A percentile compares a stretch with the other conserved stretches of the same genome.
Conservation (phyloP, 2,797 vertebrate genomes). For the Xenops minutus region DNA sequence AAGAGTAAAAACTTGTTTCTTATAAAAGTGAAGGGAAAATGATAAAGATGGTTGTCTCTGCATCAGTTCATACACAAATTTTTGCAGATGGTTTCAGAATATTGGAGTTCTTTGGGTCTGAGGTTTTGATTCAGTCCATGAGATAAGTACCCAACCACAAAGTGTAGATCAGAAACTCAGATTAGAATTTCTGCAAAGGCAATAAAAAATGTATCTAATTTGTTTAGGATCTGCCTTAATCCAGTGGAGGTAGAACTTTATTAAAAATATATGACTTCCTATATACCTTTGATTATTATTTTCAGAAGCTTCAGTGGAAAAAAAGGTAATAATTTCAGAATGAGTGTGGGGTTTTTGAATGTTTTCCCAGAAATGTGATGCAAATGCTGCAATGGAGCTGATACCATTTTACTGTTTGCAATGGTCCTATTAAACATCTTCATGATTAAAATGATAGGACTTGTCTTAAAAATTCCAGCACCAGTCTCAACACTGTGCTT, state of each 20-base stretch:
- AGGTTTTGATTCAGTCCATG: background rate
- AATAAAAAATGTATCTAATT: background rate
- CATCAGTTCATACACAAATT: background rate
- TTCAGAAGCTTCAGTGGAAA: background rate
- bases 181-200: background rate
- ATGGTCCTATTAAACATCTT: background rate
- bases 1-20: background rate
- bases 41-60: background rate
- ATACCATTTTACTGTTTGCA: background rate
- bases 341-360: background rate
- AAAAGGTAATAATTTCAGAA: background rate
- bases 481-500: background rate
- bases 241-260: background rate
- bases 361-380: background rate
- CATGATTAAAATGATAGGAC: background rate
- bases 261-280: background rate
- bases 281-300: background rate
- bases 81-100: background rate
- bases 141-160: background rate
- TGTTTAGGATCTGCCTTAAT: background rate
- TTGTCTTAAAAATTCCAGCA: background rate
- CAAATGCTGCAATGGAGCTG: background rate
- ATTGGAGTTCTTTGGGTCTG: background rate
- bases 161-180: background rate
- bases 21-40: background rate